These are phyloP conservation scores for Bellardia bayeri DNA, from an alignment of 2,888 invertebrate species.

Conservation along the genomic window DNA sequence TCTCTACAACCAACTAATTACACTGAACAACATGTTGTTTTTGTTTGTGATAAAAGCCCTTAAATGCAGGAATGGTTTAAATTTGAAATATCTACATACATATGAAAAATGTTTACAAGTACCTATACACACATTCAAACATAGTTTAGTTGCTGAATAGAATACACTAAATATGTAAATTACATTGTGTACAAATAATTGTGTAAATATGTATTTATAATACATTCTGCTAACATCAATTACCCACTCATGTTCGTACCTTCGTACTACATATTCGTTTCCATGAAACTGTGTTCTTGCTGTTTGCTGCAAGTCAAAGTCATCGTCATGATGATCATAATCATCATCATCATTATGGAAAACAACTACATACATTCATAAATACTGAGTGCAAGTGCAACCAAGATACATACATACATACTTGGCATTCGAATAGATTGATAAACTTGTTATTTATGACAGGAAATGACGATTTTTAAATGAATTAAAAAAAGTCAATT, in stretches of 20 bases:
- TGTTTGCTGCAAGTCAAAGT: not conserved
- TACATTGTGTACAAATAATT: conserved; percentile 2
- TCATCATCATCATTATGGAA: not conserved
- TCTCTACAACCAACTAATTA: conserved; percentile 46
- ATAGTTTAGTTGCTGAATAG: not conserved
- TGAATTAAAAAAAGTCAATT: conserved; percentile 33
- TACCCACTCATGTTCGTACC: not conserved
- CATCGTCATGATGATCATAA: too few species aligned
- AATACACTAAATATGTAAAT: conserved; percentile 36
- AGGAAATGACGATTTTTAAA: conserved; percentile 44
- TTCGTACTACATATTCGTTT: not conserved
- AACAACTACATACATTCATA: not conserved
- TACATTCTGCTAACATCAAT: not conserved
- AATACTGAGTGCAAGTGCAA: not conserved
- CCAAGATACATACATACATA: conserved; percentile 31
- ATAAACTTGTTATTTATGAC: conserved; percentile 46
- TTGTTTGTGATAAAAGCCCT: conserved; percentile 62
- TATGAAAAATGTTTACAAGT: conserved; percentile 43
- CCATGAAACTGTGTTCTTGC: not conserved
- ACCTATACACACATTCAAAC: not conserved
- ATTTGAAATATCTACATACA: conserved; percentile 32
- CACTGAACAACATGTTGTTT: conserved; percentile 47
- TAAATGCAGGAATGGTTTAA: conserved; percentile 64
- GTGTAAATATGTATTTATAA: not conserved
- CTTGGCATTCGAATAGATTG: conserved; percentile 52